These are phyloP conservation scores for Prolemur simus DNA, from an alignment of 2,113 vertebrate species.

Conservation along the genomic window DNA sequence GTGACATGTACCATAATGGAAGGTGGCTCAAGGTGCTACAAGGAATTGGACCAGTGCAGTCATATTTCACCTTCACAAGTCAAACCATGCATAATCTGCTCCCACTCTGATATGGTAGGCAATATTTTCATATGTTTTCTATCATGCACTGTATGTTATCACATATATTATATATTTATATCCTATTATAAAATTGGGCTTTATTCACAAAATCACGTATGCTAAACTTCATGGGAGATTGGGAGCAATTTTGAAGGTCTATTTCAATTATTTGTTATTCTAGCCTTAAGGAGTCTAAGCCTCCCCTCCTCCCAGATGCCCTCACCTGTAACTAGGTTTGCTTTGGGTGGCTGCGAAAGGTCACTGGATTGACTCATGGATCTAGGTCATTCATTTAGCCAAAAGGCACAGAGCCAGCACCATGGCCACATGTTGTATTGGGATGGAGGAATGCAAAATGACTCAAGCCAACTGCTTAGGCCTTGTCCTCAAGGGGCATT, in stretches of 20 bases:
- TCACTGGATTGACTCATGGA: not conserved
- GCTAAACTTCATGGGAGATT: not conserved
- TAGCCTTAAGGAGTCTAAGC: not conserved
- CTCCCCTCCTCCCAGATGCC: not conserved
- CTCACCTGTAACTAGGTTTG: not conserved
- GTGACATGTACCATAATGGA: too few relatives aligned
- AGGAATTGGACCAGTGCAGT: not conserved
- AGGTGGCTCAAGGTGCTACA: not conserved
- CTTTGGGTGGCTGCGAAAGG: not conserved
- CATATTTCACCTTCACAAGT: not conserved
- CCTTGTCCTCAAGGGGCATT: not conserved
- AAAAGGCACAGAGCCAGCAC: not conserved
- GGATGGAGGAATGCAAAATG: not conserved
- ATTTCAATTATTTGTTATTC: not conserved
- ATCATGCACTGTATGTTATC: not conserved
- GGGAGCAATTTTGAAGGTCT: not conserved
- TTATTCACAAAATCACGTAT: not conserved
- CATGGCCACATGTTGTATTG: not conserved
- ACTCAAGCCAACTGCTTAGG: not conserved
- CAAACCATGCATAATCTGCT: not conserved
- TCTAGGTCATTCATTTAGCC: not conserved
- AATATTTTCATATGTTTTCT: not conserved
- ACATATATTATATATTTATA: not conserved
- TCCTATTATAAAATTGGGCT: not conserved
- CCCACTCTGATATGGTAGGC: not conserved